Base-by-base conservation (phyloP, 2,888 invertebrate species). In the Cyclophora albipunctata region DNA sequence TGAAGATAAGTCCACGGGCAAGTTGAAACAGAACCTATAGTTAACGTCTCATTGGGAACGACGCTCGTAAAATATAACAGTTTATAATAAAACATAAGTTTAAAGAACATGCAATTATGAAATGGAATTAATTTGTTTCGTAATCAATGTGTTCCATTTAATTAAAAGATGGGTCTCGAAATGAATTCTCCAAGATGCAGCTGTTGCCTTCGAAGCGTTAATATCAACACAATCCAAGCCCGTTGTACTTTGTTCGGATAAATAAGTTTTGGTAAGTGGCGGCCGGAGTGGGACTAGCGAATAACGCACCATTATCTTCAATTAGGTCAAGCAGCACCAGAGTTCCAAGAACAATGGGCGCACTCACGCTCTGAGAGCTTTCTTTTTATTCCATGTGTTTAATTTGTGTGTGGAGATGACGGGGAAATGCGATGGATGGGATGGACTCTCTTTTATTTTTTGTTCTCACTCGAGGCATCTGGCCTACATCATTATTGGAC, bases 291-390 rank as follows among this genome's bases (percentile, higher is more conserved):
- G 62, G 66, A 62, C 68, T 72, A 73, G 71, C 75, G 81, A 80
- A 86, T 82, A 84, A 84, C 71, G 78, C 73, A 72, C 81, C 76
- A 86, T 88, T 87, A 88, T 86, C 82, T 84, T 82, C 84, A 88
- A 88, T 86, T 86, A 81, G 87, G 87, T 86, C 86, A 88, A 78
- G 79, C 81, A 74, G 84, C 70, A 71, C 34, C 20, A 73, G 74
- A 78, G 72, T 83, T 80, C 78, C 70, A 75, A 84, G 86, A 86
- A 87, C 84, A 86, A 85, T 84, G 84, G 74, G 58, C 66, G 69
- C 79, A 84, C 81, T 82, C 83, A 85, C 79, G 82, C 81, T 75
- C 79, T 70, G 73, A 82, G 79, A 78, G 79, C 75, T 85, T 85
- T 86, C 83, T 81, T 86, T 83, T 78, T 75, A 55, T 74, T 75